Percentiles rank a stretch among this genome's conserved stretches.
These are phyloP conservation scores for Pseudococcus longispinus DNA, from an alignment of 2,888 invertebrate species.

Conservation along the genomic window DNA sequence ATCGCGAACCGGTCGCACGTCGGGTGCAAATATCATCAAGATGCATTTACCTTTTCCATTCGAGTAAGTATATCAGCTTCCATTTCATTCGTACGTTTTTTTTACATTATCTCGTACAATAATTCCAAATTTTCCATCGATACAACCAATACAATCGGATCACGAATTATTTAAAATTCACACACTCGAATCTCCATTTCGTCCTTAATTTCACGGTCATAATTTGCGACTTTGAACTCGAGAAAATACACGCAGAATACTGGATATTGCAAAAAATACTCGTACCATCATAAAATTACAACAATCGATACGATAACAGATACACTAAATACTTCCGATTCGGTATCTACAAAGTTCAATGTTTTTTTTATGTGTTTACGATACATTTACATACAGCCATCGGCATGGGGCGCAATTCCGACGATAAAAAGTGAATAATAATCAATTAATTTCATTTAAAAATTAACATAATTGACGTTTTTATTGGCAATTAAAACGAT, in stretches of 20 bases:
- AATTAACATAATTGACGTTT: conserved; percentile 38
- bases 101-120: background rate
- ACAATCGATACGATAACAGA: background rate
- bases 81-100: background rate
- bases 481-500: conserved; percentile 10
- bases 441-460: conserved; percentile 38
- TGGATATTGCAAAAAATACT: too few species aligned
- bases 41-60: background rate
- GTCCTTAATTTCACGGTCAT: background rate
- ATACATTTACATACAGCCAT: background rate
- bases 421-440: conserved; percentile 22
- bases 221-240: background rate
- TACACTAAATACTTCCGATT: background rate
- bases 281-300: background rate
- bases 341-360: conserved; percentile 10
- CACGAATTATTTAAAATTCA: background rate
- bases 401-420: background rate
- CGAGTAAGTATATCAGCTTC: background rate
- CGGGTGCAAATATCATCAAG: background rate
- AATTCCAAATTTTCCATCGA: background rate
- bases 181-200: background rate
- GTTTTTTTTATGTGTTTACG: background rate
- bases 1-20: background rate
- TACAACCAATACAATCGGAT: background rate
- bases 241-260: background rate